Evolutionary conservation across 1,140 invertebrate species (phyloP), one percentile per base, ranked within the genome.

Genomic region (Drosophila ironensis): DNA sequence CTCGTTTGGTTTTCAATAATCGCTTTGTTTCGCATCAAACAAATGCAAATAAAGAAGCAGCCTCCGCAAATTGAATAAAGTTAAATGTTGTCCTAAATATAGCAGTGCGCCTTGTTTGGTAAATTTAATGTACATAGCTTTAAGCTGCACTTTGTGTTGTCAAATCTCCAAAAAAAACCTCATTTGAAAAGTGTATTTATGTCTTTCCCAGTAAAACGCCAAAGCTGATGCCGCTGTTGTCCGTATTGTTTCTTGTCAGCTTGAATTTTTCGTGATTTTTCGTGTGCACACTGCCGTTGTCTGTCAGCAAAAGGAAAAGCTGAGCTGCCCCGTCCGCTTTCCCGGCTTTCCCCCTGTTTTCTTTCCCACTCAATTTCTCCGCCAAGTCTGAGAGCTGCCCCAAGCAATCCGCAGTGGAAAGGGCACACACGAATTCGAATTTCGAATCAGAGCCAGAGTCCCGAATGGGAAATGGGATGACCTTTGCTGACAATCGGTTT

Each of bases 401-500:
- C 44, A 38, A 44, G 66, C 66, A 47, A 59, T 48, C 64, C 48
- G 20, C 27, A n/a, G n/a, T n/a, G n/a, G n/a, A n/a, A n/a, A n/a
- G n/a, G n/a, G n/a, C n/a, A n/a, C n/a, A n/a, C n/a, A n/a, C n/a
- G 48, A n/a, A 64, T 44, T 50, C 46, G 27, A 51, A 20, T 46
- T 22, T 20, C 47, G 48, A 56, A 42, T 44, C 24, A 25, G 52
- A 37, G 14, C 14, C 33, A 8, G n/a, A 37, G 14, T 37, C 14
- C 33, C 33, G 33, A 37, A 37, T 37, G 30, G 30, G 30, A 56
- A 24, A 45, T 67, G 52, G 70, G 40, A 56, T 82, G 78, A 82
- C 77, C 77, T 84, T 82, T 78, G 73, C 78, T 69, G 69, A 72
- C 78, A 82, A 78, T 84, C 77, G 56, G 41, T 78, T 60, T 70